Conservation (phyloP, 2,797 vertebrate species). For the Microhierax caerulescens region DNA sequence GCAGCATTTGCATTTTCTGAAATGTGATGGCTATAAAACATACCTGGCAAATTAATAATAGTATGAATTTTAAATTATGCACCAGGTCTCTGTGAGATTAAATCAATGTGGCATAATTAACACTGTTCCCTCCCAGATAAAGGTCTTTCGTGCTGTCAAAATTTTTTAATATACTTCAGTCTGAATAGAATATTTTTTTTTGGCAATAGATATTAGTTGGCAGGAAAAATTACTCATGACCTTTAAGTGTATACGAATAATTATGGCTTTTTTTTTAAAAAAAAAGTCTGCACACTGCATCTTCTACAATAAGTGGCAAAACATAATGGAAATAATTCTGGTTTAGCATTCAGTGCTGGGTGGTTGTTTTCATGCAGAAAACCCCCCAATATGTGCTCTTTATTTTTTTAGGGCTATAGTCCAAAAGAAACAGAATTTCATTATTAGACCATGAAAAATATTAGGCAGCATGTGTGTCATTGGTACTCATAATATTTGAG, state of each 20-base stretch:
- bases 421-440: not conserved
- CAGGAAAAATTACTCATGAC: conserved; percentile 22
- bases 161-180: not conserved
- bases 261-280: not conserved
- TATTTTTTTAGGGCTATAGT: not conserved
- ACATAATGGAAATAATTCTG: not conserved
- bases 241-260: conserved; percentile 23
- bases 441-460: not conserved
- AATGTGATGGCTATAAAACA: not conserved
- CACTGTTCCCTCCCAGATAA: not conserved
- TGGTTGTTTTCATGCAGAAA: not conserved
- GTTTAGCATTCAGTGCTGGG: not conserved
- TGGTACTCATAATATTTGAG: not conserved
- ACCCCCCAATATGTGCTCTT: not conserved
- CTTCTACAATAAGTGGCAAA: not conserved
- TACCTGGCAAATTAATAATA: not conserved
- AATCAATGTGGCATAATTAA: conserved; percentile 46
- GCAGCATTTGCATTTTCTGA: not conserved
- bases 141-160: not conserved
- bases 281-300: not conserved
- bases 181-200: conserved; percentile 2
- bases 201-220: conserved; percentile 5
- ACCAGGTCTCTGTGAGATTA: conserved; percentile 10
- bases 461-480: not conserved
- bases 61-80: not conserved